These are phyloP conservation scores for Beris morrisii DNA, from an alignment of 2,888 invertebrate species.

Conservation along the genomic window DNA sequence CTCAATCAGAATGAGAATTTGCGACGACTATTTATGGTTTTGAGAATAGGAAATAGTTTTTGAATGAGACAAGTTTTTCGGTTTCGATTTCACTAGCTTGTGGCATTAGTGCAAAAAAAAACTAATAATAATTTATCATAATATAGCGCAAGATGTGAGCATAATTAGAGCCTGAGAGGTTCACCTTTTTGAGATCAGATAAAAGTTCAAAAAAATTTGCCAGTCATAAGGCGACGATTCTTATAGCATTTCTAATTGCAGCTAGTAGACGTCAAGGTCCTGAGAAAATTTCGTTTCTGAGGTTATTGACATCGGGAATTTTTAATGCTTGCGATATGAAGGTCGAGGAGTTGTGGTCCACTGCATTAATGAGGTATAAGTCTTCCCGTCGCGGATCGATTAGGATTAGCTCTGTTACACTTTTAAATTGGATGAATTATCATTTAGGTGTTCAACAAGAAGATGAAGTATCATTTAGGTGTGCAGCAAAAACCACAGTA, in stretches of 20 bases:
- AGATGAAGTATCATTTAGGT: too few relatives aligned
- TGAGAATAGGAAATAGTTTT: constrained; percentile 20
- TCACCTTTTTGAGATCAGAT: constrained; percentile 15
- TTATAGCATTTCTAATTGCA: constrained; percentile 4
- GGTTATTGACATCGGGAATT: background rate
- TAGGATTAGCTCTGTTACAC: too few relatives aligned
- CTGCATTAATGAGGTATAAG: too few relatives aligned
- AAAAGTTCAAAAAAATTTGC: constrained; percentile 15
- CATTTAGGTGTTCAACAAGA: too few relatives aligned
- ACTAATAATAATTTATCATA: background rate
- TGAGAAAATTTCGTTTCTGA: constrained; percentile 1
- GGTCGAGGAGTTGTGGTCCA: too few relatives aligned
- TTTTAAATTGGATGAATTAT: too few relatives aligned
- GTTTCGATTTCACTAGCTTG: constrained; percentile 13
- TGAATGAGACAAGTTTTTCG: constrained; percentile 15
- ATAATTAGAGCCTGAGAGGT: constrained; percentile 12
- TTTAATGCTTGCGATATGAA: too few relatives aligned
- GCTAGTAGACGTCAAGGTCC: constrained; percentile 2
- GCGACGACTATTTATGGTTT: constrained; percentile 16
- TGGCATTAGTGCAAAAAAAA: background rate
- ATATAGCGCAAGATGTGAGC: background rate
- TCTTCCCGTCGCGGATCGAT: too few relatives aligned
- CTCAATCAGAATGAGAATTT: constrained; percentile 5
- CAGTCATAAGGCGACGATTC: background rate
- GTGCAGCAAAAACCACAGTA: too few relatives aligned